Conservation (phyloP, 2,113 vertebrate genomes). For the Pseudolaguvia tuberculata region DNA sequence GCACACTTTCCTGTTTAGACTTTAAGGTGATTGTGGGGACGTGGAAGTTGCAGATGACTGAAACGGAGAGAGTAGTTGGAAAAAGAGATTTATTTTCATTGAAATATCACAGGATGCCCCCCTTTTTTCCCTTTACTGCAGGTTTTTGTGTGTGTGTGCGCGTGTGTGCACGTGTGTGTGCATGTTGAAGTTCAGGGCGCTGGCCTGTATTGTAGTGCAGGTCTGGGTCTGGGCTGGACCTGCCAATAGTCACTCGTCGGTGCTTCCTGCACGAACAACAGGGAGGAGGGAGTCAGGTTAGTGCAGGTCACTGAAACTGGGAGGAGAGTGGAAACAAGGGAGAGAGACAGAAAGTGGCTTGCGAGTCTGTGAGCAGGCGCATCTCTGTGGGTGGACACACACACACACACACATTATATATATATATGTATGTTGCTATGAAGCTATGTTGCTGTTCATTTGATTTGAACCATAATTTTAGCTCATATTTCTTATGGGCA, state of each 20-base stretch:
- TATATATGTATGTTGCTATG: constrained; percentile 14
- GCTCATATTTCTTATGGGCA: no score
- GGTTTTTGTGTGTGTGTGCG: constrained; percentile 71
- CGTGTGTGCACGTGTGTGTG: no score
- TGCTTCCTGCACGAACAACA: constrained; percentile 67
- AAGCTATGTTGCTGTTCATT: constrained; percentile 1
- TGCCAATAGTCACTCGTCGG: constrained; percentile 57
- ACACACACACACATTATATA: no score
- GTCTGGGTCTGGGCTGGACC: constrained; percentile 66
- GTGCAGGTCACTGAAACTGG: constrained; percentile 58
- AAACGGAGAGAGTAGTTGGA: constrained; percentile 80
- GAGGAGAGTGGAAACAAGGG: constrained; percentile 41
- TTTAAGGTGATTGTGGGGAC: constrained; percentile 93
- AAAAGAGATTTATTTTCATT: constrained; percentile 95
- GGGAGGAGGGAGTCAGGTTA: constrained; percentile 61
- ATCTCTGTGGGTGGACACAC: constrained; percentile 23
- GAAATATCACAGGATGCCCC: constrained; percentile 92
- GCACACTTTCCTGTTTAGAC: constrained; percentile 98
- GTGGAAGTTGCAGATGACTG: constrained; percentile 95
- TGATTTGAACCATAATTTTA: not conserved
- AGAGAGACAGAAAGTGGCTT: constrained; percentile 33
- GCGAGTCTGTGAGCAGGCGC: constrained; percentile 22
- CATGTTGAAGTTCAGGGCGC: constrained; percentile 52
- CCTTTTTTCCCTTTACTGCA: constrained; percentile 39
- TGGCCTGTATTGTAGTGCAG: constrained; percentile 70